These are phyloP conservation scores for Amiota minor DNA, from an alignment of 2,888 invertebrate species.

Conservation along the genomic window DNA sequence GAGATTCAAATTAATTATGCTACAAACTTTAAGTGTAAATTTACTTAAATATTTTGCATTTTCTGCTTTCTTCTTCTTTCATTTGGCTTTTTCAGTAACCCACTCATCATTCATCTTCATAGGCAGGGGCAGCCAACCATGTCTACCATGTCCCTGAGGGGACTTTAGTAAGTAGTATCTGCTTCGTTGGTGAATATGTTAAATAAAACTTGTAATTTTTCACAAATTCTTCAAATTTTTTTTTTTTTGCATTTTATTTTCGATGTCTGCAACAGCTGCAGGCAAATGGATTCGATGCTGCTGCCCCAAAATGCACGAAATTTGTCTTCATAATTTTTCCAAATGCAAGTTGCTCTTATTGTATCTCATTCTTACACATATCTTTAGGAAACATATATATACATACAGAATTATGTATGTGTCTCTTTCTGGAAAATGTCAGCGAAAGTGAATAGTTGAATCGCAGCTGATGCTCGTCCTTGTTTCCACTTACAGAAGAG, in stretches of 20 bases:
- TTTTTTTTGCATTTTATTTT: too few species aligned
- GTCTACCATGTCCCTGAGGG: too few species aligned
- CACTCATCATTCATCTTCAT: too few species aligned
- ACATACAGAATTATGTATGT: conserved; percentile 33
- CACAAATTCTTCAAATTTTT: conserved; percentile 42
- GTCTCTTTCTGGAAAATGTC: conserved; percentile 52
- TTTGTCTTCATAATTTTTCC: conserved; percentile 64
- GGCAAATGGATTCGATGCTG: conserved; percentile 31
- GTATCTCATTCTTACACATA: conserved; percentile 32
- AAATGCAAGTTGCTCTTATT: conserved; percentile 61
- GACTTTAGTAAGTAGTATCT: too few species aligned
- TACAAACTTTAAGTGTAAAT: conserved; percentile 3
- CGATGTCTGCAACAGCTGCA: conserved; percentile 25
- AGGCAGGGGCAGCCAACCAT: too few species aligned
- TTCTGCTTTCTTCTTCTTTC: too few species aligned
- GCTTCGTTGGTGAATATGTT: conserved; percentile 14
- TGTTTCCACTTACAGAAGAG: neutral
- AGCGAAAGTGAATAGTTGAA: conserved; percentile 59
- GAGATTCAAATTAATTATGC: conserved; percentile 15
- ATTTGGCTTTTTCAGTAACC: too few species aligned
- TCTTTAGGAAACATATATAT: conserved; percentile 31
- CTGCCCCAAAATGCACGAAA: conserved; percentile 43
- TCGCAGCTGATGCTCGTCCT: conserved; percentile 31
- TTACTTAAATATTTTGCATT: neutral
- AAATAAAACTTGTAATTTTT: conserved; percentile 44